Evolutionary conservation across 2,888 invertebrate genomes (phyloP).

Genomic region (Mesorhabditis spiculigera): DNA sequence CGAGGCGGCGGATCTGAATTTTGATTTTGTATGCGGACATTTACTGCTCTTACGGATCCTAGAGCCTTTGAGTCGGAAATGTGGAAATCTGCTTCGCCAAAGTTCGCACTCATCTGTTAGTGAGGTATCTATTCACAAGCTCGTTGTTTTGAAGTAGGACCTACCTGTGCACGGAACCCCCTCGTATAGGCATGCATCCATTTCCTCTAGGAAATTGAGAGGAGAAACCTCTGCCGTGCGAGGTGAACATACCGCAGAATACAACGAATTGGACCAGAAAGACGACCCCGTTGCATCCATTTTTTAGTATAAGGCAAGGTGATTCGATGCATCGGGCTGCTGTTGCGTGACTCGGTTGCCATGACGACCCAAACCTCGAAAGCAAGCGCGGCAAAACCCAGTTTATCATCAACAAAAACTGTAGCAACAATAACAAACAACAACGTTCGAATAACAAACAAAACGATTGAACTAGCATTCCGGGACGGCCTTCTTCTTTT

Average conservation of each 20-base stretch:
- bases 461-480: not conserved
- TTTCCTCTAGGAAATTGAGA: not conserved
- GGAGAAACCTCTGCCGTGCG: no score
- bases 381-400: not conserved
- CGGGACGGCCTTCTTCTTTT: conserved; percentile 4
- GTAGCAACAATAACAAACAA: not conserved
- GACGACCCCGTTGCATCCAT: no score
- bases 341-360: no score
- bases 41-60: not conserved
- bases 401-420: not conserved
- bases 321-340: no score
- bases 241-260: no score
- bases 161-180: not conserved
- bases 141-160: not conserved
- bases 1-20: not conserved
- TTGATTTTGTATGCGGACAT: not conserved
- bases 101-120: not conserved
- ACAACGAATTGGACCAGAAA: no score
- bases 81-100: not conserved
- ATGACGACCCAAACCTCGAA: no score
- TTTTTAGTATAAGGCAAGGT: no score
- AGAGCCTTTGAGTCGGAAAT: not conserved
- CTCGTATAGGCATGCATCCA: conserved; percentile 1
- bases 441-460: not conserved
- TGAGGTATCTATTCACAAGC: not conserved